Conservation (phyloP, 2,797 vertebrate species). For the Peromyscus eremicus region DNA sequence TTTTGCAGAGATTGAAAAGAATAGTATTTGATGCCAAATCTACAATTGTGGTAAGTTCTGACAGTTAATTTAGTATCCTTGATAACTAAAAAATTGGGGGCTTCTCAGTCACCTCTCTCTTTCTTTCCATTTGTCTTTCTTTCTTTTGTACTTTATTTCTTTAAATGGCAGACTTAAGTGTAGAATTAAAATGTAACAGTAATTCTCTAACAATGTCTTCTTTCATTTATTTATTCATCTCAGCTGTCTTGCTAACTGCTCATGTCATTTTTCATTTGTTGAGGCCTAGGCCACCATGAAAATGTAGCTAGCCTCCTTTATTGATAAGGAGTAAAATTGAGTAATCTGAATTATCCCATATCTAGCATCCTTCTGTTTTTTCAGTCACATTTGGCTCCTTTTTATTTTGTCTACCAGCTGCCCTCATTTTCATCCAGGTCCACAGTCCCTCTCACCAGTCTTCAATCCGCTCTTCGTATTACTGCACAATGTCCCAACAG, state of each 20-base stretch:
- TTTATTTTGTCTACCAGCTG: neutral
- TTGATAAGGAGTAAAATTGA: neutral
- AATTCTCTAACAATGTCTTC: neutral
- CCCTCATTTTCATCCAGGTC: neutral
- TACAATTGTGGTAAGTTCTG: slow-evolving; percentile 94
- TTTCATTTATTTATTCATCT: neutral
- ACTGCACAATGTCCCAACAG: fast-evolving
- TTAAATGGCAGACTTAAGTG: neutral
- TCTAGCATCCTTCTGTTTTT: neutral
- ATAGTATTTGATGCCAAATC: slow-evolving; percentile 96
- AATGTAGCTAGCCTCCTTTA: neutral
- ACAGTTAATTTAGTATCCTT: neutral
- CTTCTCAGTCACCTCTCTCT: neutral
- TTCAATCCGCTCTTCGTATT: fast-evolving
- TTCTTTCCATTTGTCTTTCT: neutral
- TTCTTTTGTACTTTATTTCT: neutral
- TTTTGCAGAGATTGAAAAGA: slow-evolving; percentile 96
- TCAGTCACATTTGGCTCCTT: neutral
- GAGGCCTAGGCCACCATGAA: neutral
- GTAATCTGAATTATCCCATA: fast-evolving
- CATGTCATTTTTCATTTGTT: neutral
- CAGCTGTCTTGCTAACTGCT: neutral
- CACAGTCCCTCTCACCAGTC: no score
- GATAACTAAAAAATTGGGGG: neutral
- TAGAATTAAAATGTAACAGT: neutral